Conservation (phyloP, 2,113 vertebrate species). For the Picathartes gymnocephalus region DNA sequence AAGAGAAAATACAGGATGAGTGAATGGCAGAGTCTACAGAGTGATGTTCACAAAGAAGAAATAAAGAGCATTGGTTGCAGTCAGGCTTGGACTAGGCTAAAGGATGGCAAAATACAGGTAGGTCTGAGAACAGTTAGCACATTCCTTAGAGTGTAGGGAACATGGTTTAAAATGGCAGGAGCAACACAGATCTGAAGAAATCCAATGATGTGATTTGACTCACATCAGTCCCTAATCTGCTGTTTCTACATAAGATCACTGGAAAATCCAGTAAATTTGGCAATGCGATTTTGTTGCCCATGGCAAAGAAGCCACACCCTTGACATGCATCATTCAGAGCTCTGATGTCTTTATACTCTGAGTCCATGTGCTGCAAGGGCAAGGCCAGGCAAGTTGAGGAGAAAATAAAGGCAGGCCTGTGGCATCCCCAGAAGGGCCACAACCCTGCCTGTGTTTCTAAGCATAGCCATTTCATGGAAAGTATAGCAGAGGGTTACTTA, state of each 20-base stretch:
- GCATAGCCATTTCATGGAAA: not conserved
- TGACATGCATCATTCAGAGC: not conserved
- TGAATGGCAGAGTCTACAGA: not conserved
- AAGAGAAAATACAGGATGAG: conserved; percentile 13
- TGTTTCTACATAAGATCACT: not conserved
- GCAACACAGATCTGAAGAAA: not conserved
- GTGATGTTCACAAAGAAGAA: not conserved
- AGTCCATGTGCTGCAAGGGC: not conserved
- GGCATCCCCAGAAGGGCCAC: not conserved
- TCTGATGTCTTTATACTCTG: not conserved
- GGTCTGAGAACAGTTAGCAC: not conserved
- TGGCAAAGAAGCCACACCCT: not conserved
- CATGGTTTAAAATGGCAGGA: not conserved
- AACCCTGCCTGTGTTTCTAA: not conserved
- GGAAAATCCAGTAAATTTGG: not conserved
- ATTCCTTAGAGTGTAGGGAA: not conserved
- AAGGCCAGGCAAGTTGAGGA: not conserved
- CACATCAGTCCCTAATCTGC: not conserved
- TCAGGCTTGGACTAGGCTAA: not conserved
- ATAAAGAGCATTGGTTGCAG: not conserved
- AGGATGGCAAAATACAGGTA: not conserved
- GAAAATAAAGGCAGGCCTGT: not conserved
- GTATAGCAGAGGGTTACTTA: not conserved
- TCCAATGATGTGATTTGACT: not conserved
- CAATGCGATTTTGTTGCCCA: not conserved